Evolutionary conservation across 2,888 invertebrate genomes (phyloP).

Genomic region (Bugula neritina): DNA sequence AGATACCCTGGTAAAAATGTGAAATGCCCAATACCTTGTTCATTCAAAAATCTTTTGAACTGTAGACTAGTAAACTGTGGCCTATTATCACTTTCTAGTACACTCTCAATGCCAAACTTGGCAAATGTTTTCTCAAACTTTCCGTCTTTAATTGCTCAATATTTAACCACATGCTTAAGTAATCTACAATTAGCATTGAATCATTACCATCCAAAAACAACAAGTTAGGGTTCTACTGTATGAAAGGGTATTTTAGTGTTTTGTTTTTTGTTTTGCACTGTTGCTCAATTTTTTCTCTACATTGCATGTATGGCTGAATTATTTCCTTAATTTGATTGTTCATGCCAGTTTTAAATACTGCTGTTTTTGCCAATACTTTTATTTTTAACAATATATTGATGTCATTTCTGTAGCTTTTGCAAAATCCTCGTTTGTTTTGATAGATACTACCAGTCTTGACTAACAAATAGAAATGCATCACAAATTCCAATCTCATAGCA

Average conservation of each 20-base stretch:
- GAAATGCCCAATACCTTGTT: no score
- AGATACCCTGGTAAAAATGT: no score
- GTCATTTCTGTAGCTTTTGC: constrained; percentile 25
- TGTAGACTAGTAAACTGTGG: background rate
- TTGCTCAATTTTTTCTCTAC: background rate
- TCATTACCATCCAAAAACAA: background rate
- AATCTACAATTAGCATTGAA: background rate
- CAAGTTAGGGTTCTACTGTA: background rate
- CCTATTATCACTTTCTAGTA: background rate
- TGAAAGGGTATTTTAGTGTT: background rate
- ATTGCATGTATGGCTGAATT: background rate
- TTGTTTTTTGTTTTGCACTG: background rate
- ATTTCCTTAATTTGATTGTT: constrained; percentile 2
- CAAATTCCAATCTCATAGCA: background rate
- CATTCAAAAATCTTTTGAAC: no score
- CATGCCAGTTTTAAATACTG: constrained; percentile 27
- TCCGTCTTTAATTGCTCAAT: background rate
- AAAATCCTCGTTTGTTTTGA: constrained; percentile 8
- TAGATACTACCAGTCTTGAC: background rate
- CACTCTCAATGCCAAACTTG: background rate
- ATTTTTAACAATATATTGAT: constrained; percentile 24
- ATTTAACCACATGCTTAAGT: background rate
- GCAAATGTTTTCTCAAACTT: background rate
- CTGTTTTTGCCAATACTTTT: constrained; percentile 18
- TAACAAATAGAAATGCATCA: background rate